Evolutionary conservation across 2,888 invertebrate genomes (phyloP).

Genomic region (Frankliniella fusca): DNA sequence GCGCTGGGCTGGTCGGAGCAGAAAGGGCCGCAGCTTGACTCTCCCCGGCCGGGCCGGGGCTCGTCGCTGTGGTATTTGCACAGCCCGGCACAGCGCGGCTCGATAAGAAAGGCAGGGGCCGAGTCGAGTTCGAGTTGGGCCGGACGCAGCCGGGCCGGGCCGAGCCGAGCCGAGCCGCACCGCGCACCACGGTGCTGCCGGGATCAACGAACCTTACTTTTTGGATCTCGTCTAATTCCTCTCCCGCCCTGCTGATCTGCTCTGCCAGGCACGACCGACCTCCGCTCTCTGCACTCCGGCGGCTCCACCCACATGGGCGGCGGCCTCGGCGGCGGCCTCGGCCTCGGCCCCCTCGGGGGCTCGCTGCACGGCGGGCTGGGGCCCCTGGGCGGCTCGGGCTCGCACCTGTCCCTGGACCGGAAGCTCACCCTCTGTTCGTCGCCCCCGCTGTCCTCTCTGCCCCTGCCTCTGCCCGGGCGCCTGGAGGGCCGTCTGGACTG

Average conservation of each 20-base stretch:
- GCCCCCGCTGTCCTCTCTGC: slow-evolving; percentile 59
- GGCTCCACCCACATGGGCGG: neutral
- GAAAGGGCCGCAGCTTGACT: no score
- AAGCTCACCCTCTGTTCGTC: slow-evolving; percentile 56
- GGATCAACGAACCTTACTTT: no score
- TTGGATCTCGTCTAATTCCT: no score
- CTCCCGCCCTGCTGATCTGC: neutral
- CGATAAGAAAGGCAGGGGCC: no score
- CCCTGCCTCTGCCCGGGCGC: slow-evolving; percentile 39
- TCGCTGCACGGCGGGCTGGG: slow-evolving; percentile 29
- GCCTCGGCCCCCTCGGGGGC: slow-evolving; percentile 7
- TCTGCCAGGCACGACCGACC: neutral
- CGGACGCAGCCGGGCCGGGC: no score
- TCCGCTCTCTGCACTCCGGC: neutral
- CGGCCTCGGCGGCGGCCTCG: neutral
- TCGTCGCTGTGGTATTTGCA: no score
- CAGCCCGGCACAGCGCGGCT: no score
- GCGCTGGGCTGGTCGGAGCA: no score
- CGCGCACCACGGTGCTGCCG: no score
- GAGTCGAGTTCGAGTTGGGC: no score
- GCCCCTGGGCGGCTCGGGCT: slow-evolving; percentile 36
- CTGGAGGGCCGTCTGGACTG: neutral
- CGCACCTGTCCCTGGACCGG: slow-evolving; percentile 55
- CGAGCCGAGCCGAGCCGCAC: no score
- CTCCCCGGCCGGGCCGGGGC: no score